phyloP scores from a whole-genome alignment of 1,140 invertebrate species.

The Caenorhabditis remanei region DNA sequence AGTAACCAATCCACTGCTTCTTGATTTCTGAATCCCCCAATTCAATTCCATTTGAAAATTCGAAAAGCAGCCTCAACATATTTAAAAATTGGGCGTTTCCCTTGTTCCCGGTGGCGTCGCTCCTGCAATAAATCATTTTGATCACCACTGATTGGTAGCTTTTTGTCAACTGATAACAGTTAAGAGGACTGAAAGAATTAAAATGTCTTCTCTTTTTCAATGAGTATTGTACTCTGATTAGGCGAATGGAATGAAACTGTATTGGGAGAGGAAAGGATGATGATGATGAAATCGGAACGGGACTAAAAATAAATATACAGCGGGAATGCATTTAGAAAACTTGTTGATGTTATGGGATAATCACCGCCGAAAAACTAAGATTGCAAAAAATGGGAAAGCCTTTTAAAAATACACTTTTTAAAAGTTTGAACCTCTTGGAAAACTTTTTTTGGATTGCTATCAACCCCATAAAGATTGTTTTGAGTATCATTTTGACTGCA shows the following conservation, averaged over 20 bases:
- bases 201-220: slow-evolving; percentile 1
- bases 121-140: slow-evolving; percentile 49
- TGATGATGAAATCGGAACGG: not conserved
- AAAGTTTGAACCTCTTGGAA: too few species aligned
- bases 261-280: not conserved
- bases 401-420: too few species aligned
- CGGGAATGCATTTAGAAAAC: not conserved
- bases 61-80: not conserved
- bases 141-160: slow-evolving; percentile 44
- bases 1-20: too few species aligned
- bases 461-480: too few species aligned
- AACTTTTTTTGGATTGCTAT: too few species aligned
- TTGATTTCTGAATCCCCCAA: too few species aligned
- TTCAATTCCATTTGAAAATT: too few species aligned
- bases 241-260: not conserved
- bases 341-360: too few species aligned
- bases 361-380: too few species aligned
- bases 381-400: too few species aligned
- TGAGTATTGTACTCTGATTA: slow-evolving; percentile 28
- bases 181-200: not conserved
- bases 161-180: not conserved
- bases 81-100: not conserved
- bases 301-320: not conserved
- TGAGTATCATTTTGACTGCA: too few species aligned
- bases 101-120: not conserved